phyloP scores from a whole-genome alignment of 1,140 invertebrate genomes.

The Aphaenogaster floridana region DNA sequence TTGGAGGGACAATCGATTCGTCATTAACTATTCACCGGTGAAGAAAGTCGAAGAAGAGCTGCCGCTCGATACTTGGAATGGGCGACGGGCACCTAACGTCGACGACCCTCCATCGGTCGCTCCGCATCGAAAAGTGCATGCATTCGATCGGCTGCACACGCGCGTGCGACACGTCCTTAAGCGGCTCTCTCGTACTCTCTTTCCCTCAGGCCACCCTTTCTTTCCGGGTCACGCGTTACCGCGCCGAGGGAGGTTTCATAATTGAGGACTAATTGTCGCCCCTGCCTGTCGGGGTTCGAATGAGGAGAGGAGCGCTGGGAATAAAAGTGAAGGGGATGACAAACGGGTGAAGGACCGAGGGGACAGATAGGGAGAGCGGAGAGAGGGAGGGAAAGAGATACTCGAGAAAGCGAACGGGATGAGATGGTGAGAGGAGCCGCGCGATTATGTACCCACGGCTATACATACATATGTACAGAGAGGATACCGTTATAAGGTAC shows the following conservation, averaged over 20 bases:
- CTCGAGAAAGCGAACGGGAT: constrained; percentile 14
- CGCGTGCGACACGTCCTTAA: constrained; percentile 55
- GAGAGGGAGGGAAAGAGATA: constrained; percentile 24
- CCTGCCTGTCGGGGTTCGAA: constrained; percentile 50
- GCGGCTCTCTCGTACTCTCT: constrained; percentile 44
- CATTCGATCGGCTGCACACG: constrained; percentile 66
- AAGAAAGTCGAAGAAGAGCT: constrained; percentile 23
- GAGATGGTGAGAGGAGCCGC: constrained; percentile 19
- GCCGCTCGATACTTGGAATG: constrained; percentile 6
- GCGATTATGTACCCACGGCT: constrained; percentile 29
- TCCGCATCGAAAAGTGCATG: constrained; percentile 70
- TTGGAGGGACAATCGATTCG: not conserved
- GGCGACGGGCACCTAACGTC: not conserved
- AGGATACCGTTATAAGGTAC: constrained; percentile 33
- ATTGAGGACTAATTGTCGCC: constrained; percentile 75
- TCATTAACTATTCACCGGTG: constrained; percentile 33
- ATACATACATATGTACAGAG: constrained; percentile 33
- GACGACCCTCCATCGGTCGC: constrained; percentile 62
- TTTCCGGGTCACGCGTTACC: constrained; percentile 73
- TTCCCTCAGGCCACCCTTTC: constrained; percentile 56
- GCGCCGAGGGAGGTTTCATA: constrained; percentile 73
- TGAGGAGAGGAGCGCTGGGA: constrained; percentile 34
- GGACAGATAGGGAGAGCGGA: not conserved
- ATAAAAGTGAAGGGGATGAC: constrained; percentile 57
- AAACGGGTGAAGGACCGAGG: not conserved